phyloP scores from a whole-genome alignment of 2,888 invertebrate species.

The Labia minor region DNA sequence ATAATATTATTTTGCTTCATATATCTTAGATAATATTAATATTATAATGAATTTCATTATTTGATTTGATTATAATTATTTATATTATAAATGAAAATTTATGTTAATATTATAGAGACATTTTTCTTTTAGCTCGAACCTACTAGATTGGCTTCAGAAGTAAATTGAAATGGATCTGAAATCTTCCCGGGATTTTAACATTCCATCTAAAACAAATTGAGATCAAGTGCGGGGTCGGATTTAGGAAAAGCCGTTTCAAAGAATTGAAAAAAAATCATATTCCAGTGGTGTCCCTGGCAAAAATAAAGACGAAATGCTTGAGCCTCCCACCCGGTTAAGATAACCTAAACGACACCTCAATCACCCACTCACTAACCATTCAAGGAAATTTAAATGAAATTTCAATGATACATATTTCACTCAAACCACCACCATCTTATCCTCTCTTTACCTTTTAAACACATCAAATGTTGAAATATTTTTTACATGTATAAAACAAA shows the following conservation, averaged over 20 bases:
- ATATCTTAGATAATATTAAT: no score
- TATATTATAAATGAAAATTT: no score
- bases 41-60: no score
- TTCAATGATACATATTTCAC: no score
- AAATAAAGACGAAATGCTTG: background rate
- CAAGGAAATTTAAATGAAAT: no score
- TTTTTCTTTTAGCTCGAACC: background rate
- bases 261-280: background rate
- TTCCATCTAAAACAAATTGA: background rate
- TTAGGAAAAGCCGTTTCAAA: background rate
- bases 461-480: no score
- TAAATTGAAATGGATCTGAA: background rate
- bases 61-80: no score
- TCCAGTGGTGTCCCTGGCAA: background rate
- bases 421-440: no score
- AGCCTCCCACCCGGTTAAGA: background rate
- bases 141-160: background rate
- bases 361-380: no score
- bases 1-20: no score
- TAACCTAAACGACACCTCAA: background rate
- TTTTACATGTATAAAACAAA: no score
- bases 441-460: no score
- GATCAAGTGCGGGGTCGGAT: background rate
- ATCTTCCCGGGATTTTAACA: background rate
- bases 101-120: background rate